Conservation (phyloP, 2,113 vertebrate species). For the Empidonax traillii region DNA sequence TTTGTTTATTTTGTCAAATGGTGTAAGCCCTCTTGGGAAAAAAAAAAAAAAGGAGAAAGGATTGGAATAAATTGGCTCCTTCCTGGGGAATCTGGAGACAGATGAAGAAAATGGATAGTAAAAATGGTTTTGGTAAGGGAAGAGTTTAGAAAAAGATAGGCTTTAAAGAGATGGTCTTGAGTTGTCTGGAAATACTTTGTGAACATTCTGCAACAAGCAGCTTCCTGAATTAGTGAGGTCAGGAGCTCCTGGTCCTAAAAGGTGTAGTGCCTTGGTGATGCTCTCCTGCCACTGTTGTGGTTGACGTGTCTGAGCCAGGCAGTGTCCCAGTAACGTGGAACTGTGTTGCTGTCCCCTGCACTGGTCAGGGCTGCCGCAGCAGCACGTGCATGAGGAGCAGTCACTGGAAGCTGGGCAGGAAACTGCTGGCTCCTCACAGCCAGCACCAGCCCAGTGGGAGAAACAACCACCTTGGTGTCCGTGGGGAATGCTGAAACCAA, state of each 20-base stretch:
- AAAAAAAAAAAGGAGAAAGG: neutral
- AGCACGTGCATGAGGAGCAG: neutral
- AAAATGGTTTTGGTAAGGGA: neutral
- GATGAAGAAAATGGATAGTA: neutral
- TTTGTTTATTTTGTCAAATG: neutral
- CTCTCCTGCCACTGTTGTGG: neutral
- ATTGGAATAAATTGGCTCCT: neutral
- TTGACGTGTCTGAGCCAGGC: neutral
- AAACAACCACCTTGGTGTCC: neutral
- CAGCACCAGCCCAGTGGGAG: neutral
- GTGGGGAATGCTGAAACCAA: neutral
- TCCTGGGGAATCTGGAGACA: neutral
- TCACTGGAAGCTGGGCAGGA: neutral
- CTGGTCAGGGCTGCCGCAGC: neutral
- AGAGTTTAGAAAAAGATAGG: neutral
- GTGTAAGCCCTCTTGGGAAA: neutral
- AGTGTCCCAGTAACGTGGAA: fast-evolving
- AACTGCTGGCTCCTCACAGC: neutral
- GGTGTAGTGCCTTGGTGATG: neutral
- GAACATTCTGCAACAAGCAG: neutral
- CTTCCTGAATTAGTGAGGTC: neutral
- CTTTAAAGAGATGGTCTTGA: neutral
- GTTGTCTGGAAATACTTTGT: neutral
- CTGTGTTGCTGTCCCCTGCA: neutral
- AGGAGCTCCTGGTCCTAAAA: neutral